Conservation (phyloP, 2,888 invertebrate genomes). For the Crepidodera aurea region DNA sequence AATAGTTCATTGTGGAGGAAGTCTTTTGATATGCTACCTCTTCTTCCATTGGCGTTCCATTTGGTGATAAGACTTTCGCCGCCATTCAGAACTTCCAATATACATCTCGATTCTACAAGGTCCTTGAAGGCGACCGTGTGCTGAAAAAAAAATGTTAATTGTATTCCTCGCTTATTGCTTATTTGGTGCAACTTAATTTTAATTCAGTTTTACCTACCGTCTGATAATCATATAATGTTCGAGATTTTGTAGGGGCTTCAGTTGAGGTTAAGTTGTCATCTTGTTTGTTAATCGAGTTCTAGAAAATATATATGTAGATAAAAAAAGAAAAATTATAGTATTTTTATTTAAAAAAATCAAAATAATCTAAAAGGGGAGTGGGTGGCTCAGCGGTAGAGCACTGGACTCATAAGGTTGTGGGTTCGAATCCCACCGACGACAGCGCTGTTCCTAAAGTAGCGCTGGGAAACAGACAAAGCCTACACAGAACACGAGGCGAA, state of each 20-base stretch:
- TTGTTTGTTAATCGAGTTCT: slow-evolving; percentile 42
- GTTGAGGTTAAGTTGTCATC: slow-evolving; percentile 27
- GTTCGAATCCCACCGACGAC: too few species aligned
- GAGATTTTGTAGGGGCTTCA: slow-evolving; percentile 42
- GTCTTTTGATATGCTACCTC: slow-evolving; percentile 44
- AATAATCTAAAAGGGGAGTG: too few species aligned
- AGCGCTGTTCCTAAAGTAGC: too few species aligned
- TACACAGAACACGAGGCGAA: too few species aligned
- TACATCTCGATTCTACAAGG: slow-evolving; percentile 58
- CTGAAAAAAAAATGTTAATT: slow-evolving; percentile 49
- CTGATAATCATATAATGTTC: slow-evolving; percentile 53
- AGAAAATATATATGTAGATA: too few species aligned
- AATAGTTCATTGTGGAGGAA: slow-evolving; percentile 57
- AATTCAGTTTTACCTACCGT: slow-evolving; percentile 47
- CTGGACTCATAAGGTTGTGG: too few species aligned
- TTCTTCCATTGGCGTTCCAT: slow-evolving; percentile 42
- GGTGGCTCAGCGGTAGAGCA: too few species aligned
- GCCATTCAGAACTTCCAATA: slow-evolving; percentile 58
- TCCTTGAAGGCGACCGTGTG: slow-evolving; percentile 62
- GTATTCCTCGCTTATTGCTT: not conserved
- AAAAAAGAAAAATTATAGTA: too few species aligned
- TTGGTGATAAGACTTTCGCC: slow-evolving; percentile 46
- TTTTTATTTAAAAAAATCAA: too few species aligned
- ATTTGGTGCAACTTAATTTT: not conserved
- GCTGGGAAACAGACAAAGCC: too few species aligned